Evolutionary conservation across 23 tunicate genomes (phyloP), one percentile per base, ranked within the genome.

Genomic region (Clavelina lepadiformis): DNA sequence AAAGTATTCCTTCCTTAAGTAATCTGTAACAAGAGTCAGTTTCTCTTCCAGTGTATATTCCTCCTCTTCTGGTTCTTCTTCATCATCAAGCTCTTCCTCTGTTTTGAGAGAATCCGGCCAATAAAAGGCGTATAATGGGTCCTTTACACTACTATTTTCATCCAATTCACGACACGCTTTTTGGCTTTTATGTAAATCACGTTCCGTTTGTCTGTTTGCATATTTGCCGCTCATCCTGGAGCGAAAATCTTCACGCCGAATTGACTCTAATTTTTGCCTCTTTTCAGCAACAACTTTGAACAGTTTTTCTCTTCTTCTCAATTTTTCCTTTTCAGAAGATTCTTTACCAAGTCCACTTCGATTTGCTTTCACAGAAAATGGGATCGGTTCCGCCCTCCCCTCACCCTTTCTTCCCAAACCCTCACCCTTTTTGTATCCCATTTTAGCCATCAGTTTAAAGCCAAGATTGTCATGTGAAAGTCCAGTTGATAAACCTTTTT

Each of bases 381-480:
- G 83, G 5, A 89, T 70, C 0, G 97, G 97, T 23, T 89, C 97
- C 15, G 35, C 44, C 58, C 97, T 74, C 3, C 97, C 97, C 13
- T 70, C 59, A n/a, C 80, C 80, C 23, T 56, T 69, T 41, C 76
- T 82, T 28, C 97, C 97, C 21, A 89, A 50, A 26, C 97, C 97
- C 37, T 89, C 75, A 0, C 97, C 97, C 1, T 59, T 31, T 57
- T 75, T 81, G 70, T 89, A 89, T 4, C 97, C 97, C 97, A 89
- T 89, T 75, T 80, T 89, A 31, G 62, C 73, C 79, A 89, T 65
- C 72, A 89, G 25, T 63, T 86, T 85, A 55, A 89, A 89, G 35
- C 97, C 97, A 7, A 63, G 67, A 65, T 89, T 89, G 44, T 89
- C 83, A 13, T 61, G 15, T 38, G 67, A 46, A 24, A 89, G 31